A percentile compares a stretch with the other conserved stretches of the same genome.
Conservation (phyloP, 2,888 invertebrate species). For the Physocephala rufipes region DNA sequence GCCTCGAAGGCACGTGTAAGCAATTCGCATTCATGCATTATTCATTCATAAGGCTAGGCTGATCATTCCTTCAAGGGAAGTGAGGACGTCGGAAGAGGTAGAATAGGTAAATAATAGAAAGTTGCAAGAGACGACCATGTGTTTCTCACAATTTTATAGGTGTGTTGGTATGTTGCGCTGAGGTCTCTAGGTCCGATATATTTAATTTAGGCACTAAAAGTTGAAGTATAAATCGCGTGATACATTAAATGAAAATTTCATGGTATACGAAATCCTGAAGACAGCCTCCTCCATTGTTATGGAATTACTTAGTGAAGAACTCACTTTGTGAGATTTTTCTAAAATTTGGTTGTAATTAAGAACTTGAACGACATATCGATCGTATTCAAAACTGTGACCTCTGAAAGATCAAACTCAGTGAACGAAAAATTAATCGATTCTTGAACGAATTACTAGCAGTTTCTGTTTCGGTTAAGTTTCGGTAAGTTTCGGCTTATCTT, state of each 20-base stretch:
- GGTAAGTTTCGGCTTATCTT: too few relatives aligned
- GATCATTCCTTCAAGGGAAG: not conserved
- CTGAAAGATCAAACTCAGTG: too few relatives aligned
- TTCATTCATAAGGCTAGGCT: constrained; percentile 57
- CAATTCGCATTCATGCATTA: constrained; percentile 63
- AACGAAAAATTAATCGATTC: too few relatives aligned
- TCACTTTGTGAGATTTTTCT: constrained; percentile 34
- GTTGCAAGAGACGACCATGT: not conserved
- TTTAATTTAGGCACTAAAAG: constrained; percentile 42
- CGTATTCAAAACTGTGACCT: not conserved
- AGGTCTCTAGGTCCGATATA: not conserved
- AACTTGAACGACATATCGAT: not conserved
- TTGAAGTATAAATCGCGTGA: constrained; percentile 50
- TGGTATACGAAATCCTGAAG: constrained; percentile 57
- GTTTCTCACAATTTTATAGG: not conserved
- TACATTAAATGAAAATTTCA: constrained; percentile 19
- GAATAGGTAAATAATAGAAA: not conserved
- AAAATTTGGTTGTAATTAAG: not conserved
- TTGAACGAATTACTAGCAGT: too few relatives aligned
- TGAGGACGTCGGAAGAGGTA: not conserved
- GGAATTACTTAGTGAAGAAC: constrained; percentile 53
- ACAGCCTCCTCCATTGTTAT: constrained; percentile 52
- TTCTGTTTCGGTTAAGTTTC: too few relatives aligned
- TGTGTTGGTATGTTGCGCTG: constrained; percentile 18
- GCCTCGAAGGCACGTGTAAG: constrained; percentile 60